Evolutionary conservation across 2,888 invertebrate species (phyloP).

Genomic region (Erebia ligea): DNA sequence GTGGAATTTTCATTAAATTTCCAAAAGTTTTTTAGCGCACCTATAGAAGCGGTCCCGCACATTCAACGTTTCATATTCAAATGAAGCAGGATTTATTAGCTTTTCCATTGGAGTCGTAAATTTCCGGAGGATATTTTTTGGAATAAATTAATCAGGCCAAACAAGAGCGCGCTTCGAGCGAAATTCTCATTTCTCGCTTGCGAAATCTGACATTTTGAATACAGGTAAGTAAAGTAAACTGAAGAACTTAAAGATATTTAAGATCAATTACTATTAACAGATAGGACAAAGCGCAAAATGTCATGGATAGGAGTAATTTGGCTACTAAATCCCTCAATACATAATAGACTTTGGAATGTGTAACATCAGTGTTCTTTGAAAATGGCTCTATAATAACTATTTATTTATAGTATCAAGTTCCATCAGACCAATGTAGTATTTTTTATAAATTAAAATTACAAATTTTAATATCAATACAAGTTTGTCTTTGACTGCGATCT

Average conservation of each 20-base stretch:
- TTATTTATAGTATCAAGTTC: no score
- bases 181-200: conserved; percentile 27
- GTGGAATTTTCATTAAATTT: neutral
- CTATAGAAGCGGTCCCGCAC: conserved; percentile 2
- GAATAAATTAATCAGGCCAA: conserved; percentile 40
- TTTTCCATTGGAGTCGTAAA: conserved; percentile 21
- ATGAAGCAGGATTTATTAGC: conserved; percentile 23
- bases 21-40: neutral
- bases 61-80: conserved; percentile 10
- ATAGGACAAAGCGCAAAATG: neutral
- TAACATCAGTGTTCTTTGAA: no score
- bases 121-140: conserved; percentile 27
- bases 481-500: no score
- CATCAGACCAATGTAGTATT: no score
- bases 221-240: conserved; percentile 24
- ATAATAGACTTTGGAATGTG: no score
- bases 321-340: no score
- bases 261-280: neutral
- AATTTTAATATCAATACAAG: no score
- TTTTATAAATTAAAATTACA: no score
- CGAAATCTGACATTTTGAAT: conserved; percentile 37
- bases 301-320: neutral
- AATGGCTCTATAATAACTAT: no score
- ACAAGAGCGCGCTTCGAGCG: conserved; percentile 31
- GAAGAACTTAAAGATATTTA: neutral